These are phyloP conservation scores for Danio aesculapii DNA, from an alignment of 2,797 vertebrate genomes.

Conservation along the genomic window DNA sequence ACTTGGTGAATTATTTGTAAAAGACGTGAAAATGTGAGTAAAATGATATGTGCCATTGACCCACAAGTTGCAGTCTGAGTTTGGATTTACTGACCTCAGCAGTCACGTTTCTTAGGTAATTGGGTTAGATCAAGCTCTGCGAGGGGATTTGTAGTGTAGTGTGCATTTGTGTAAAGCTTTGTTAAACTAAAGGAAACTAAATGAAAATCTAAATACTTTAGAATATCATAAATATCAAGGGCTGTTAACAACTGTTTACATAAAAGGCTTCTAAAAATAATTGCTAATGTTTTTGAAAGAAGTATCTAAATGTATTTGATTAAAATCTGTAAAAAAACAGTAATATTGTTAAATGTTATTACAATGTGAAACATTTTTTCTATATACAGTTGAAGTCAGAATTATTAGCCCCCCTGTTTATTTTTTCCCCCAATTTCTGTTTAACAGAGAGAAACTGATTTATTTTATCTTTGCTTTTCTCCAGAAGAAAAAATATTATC, in stretches of 20 bases:
- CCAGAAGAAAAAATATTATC: no score
- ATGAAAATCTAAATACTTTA: neutral
- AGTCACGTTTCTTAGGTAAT: neutral
- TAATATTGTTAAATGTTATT: no score
- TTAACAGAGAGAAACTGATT: no score
- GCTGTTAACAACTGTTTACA: neutral
- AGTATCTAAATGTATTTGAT: no score
- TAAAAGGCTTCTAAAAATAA: neutral
- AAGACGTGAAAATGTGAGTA: neutral
- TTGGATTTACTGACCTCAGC: neutral
- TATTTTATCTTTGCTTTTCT: no score
- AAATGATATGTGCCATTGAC: neutral
- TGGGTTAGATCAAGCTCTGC: neutral
- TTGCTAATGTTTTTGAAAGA: no score
- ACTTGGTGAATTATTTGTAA: neutral
- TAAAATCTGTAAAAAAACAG: no score
- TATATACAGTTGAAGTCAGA: no score
- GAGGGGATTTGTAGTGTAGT: neutral
- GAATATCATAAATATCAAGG: neutral
- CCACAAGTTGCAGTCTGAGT: neutral
- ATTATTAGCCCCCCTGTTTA: no score
- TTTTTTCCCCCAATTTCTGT: no score
- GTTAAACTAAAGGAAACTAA: neutral
- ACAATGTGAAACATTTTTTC: no score
- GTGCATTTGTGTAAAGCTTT: neutral